Base-by-base conservation (phyloP, 2,797 vertebrate species). In the Pangasius krempfi region DNA sequence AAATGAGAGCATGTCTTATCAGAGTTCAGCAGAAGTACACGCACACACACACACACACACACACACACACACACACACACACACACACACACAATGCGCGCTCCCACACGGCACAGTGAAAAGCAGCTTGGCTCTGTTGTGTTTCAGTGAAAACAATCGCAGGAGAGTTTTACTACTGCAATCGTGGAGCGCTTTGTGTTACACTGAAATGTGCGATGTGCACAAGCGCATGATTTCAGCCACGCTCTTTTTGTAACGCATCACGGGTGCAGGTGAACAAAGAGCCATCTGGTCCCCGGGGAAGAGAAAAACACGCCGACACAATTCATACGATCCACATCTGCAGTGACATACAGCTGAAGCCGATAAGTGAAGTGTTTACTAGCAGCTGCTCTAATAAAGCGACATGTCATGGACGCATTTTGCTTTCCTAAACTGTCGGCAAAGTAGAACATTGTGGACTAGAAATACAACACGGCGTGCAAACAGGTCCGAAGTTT, bases 51-150 rank as follows among this genome's bases (percentile, higher is more conserved):
- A 47, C 8, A 1, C 89, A 37, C 37, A 37, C 37, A 37, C 37
- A 37, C 37, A 37, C 37, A 37, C 37, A 40, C 37, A 40, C 37
- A 40, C 37, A 40, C 37, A 40, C 37, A 4, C 37, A 40, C 37
- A 4, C 37, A 40, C 37, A 90, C 89, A 92, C 27, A 20, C 3
- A 47, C 94, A 95, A 91, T 93, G 89, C 78, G 76, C 89, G 90
- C 88, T 89, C 89, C 70, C 75, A 92, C 91, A 90, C 70, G 75
- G 92, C 91, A 90, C 9, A 88, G 90, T 5, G 54, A 91, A 94
- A 94, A 91, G 92, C 90, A 87, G 90, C 91, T 89, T 72, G 88
- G 88, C 91, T 91, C 92, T 90, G 94, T 94, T 95, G 95, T 95
- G 92, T 91, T 93, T 91, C 82, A 88, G 85, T 92, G 94, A 95